Evolutionary conservation across 2,113 vertebrate genomes (phyloP).

Genomic region (Macrotus californicus): DNA sequence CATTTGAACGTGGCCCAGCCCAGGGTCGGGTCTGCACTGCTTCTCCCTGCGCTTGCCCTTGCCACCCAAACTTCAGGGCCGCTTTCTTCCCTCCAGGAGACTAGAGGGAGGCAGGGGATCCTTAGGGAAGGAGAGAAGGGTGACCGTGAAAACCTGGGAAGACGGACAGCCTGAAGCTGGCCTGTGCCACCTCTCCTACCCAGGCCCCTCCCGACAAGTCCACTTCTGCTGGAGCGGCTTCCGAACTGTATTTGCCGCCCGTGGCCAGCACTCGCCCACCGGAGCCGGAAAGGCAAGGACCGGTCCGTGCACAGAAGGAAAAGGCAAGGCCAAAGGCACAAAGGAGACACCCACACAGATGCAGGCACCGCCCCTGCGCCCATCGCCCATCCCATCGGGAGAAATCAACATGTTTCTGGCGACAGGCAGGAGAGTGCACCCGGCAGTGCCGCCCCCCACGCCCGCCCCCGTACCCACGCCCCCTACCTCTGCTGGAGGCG

Average conservation of each 20-base stretch:
- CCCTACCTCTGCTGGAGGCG: slow-evolving; percentile 72
- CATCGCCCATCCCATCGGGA: too few relatives aligned
- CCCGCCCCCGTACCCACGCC: too few relatives aligned
- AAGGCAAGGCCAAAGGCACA: background rate
- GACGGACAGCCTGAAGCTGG: background rate
- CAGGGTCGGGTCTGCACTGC: background rate
- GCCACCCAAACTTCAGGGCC: background rate
- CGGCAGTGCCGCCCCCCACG: background rate
- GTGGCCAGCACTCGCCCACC: background rate
- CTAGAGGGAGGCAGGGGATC: background rate
- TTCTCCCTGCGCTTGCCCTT: background rate
- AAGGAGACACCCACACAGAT: accelerated
- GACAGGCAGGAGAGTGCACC: background rate
- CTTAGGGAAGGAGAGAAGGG: background rate
- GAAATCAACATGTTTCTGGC: background rate
- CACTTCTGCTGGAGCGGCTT: background rate
- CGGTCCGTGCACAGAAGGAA: background rate
- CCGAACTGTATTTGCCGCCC: accelerated
- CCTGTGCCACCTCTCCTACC: background rate
- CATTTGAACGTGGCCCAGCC: accelerated
- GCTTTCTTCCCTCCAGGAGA: background rate
- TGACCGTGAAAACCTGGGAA: background rate
- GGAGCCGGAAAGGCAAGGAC: background rate
- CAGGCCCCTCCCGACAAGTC: background rate
- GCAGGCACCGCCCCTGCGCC: accelerated